phyloP scores from a whole-genome alignment of 1,140 invertebrate genomes.

The Drosophila ogumai region DNA sequence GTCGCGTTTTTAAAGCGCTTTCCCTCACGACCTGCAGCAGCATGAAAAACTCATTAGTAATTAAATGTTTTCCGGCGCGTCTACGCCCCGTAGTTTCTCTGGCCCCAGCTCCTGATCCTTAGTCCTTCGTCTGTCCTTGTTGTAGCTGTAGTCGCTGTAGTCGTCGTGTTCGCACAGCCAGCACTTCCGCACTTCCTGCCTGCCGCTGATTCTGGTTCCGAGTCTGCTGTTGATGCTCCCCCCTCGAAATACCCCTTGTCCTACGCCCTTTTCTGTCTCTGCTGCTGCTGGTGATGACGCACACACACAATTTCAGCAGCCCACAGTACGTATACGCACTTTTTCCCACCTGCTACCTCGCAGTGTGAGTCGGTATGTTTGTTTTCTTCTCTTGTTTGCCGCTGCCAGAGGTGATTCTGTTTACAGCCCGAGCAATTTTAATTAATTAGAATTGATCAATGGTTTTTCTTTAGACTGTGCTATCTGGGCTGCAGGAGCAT shows the following conservation, averaged over 20 bases:
- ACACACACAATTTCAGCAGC: slow-evolving; percentile 13
- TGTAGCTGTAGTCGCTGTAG: slow-evolving; percentile 46
- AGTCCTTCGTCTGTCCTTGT: slow-evolving; percentile 33
- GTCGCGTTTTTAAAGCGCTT: slow-evolving; percentile 65
- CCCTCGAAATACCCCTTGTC: neutral
- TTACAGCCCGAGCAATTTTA: slow-evolving; percentile 6
- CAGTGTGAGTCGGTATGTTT: neutral
- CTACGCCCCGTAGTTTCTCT: slow-evolving; percentile 75
- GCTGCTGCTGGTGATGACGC: slow-evolving; percentile 29
- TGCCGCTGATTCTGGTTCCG: slow-evolving; percentile 41
- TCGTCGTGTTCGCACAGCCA: slow-evolving; percentile 72
- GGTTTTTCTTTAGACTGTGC: slow-evolving; percentile 4
- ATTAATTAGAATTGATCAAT: slow-evolving; percentile 32
- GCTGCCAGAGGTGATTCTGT: slow-evolving; percentile 14
- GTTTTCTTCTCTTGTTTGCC: slow-evolving; percentile 8
- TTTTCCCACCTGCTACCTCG: slow-evolving; percentile 46
- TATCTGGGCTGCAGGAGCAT: neutral
- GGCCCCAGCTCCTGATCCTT: slow-evolving; percentile 13
- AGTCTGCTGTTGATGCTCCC: slow-evolving; percentile 36
- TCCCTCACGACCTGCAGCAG: slow-evolving; percentile 54
- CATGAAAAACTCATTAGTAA: slow-evolving; percentile 80
- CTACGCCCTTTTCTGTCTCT: neutral
- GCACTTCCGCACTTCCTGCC: slow-evolving; percentile 72
- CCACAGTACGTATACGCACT: slow-evolving; percentile 68
- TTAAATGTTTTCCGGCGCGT: slow-evolving; percentile 78